These are phyloP conservation scores for Platyscapa corneri DNA, from an alignment of 1,140 invertebrate genomes.

Conservation along the genomic window DNA sequence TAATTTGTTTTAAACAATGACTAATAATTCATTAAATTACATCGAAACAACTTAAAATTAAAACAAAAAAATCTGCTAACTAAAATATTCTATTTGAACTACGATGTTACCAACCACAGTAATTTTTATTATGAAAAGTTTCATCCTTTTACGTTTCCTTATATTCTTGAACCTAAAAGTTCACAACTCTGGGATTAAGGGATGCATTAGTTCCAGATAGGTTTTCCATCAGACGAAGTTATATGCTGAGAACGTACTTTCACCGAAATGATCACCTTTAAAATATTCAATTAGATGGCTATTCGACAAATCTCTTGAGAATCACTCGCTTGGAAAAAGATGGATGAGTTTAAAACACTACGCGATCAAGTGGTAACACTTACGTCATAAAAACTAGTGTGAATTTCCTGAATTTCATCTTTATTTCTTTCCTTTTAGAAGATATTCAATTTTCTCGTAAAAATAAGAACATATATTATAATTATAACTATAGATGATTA, in stretches of 20 bases:
- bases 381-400: neutral
- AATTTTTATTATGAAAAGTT: slow-evolving; percentile 48
- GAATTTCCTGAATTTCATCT: neutral
- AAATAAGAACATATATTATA: slow-evolving; percentile 4
- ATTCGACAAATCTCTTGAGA: slow-evolving; percentile 22
- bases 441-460: neutral
- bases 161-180: slow-evolving; percentile 29
- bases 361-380: slow-evolving; percentile 25
- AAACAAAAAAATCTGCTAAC: slow-evolving; percentile 13
- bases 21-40: neutral
- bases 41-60: neutral
- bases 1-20: too few relatives aligned
- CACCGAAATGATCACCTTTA: slow-evolving; percentile 49
- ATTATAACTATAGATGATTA: neutral
- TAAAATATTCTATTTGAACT: neutral
- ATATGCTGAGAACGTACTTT: slow-evolving; percentile 48
- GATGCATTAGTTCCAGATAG: slow-evolving; percentile 50
- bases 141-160: slow-evolving; percentile 14
- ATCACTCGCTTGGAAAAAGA: slow-evolving; percentile 30
- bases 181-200: slow-evolving; percentile 46
- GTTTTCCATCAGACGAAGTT: slow-evolving; percentile 33
- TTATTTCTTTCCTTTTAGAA: neutral
- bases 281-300: slow-evolving; percentile 53
- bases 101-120: slow-evolving; percentile 30
- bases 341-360: slow-evolving; percentile 20